Evolutionary conservation across 2,888 invertebrate genomes (phyloP), one percentile per base, ranked within the genome.

Genomic region (Dicyrtoma fusca): DNA sequence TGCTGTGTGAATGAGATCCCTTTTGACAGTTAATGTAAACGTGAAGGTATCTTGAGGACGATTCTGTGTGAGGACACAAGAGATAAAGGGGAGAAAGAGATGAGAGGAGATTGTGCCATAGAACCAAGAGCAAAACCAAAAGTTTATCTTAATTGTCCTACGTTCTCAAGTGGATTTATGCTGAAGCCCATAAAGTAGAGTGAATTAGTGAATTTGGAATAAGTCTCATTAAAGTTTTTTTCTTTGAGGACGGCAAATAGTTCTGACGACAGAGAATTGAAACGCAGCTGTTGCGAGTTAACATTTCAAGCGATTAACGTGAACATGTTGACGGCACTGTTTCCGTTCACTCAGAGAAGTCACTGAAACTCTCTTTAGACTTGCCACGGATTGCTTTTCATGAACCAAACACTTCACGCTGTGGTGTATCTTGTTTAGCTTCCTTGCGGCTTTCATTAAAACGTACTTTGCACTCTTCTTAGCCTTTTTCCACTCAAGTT

Each of bases 271-370:
- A 79, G 80, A 77, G 78, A 79, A 75, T 74, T 75, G 75, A 76
- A 75, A 73, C 74, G 77, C 80, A 80, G 80, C 80, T 80, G 80
- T 77, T 79, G 72, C 74, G 74, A 79, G 78, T 79, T 80, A 78
- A 78, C 80, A 78, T 79, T 79, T 77, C 75, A 76, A 77, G 75
- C 78, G 77, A 79, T 80, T 79, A 80, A 78, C 79, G 75, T 73
- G 75, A 80, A 78, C 79, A 79, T 77, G 80, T 80, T 79, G 80
- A 80, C 78, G 78, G 79, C 75, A 76, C 74, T 73, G 74, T 79
- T 78, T 80, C 79, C 79, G 79, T 75, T 65, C 44, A 55, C 69
- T 53, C 47, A 10, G 11, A 26, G 25, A 25, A 53, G 21, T 53
- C 53, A 61, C 42, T 61, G 61, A 42, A 17, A 55, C 21, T 25